phyloP scores from a whole-genome alignment of 2,797 vertebrate species.

The Pseudochaenichthys georgianus region DNA sequence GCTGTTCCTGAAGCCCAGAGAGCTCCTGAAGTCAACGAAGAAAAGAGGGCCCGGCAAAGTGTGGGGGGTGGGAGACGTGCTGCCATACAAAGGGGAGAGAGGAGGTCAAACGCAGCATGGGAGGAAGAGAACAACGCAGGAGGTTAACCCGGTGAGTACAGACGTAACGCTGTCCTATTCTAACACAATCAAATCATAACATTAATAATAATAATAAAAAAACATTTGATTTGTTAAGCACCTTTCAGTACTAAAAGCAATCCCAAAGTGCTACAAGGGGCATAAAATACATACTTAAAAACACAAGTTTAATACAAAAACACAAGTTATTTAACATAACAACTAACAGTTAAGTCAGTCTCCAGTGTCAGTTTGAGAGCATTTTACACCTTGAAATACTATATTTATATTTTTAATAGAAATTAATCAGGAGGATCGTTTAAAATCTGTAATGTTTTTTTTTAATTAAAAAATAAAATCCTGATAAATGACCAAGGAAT shows the following conservation, averaged over 20 bases:
- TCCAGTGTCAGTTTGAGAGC: background rate
- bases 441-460: background rate
- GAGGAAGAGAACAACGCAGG: constrained; percentile 17
- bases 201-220: too few relatives aligned
- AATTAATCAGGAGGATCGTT: background rate
- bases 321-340: background rate
- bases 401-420: background rate
- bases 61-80: constrained; percentile 37
- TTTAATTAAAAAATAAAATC: background rate
- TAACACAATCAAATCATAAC: background rate
- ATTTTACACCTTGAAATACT: background rate
- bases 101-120: background rate
- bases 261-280: too few relatives aligned
- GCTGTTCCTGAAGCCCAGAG: constrained; percentile 61
- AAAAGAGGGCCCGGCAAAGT: constrained; percentile 14
- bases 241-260: too few relatives aligned
- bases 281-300: too few relatives aligned
- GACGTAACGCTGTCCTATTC: background rate
- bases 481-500: too few relatives aligned
- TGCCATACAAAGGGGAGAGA: background rate
- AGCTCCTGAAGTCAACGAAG: constrained; percentile 40
- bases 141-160: constrained; percentile 37
- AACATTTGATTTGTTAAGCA: too few relatives aligned
- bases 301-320: too few relatives aligned
- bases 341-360: background rate